These are phyloP conservation scores for Speoplatyrhinus poulsoni DNA, from an alignment of 2,113 vertebrate species.

Conservation along the genomic window DNA sequence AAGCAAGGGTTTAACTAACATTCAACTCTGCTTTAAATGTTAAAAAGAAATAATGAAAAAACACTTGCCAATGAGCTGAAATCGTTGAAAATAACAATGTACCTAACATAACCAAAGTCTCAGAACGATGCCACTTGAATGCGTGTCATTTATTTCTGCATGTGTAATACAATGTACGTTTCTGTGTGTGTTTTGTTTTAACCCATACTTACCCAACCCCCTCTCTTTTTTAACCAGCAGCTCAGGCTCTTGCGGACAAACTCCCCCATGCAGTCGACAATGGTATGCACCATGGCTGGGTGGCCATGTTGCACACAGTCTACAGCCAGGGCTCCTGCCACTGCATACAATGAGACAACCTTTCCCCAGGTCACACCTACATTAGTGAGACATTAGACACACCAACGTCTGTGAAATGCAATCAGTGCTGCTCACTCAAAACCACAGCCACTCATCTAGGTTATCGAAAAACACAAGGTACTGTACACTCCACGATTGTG, in stretches of 20 bases:
- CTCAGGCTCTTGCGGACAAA: slow-evolving; percentile 92
- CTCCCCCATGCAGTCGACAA: slow-evolving; percentile 95
- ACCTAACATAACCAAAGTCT: too few species aligned
- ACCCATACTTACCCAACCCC: slow-evolving; percentile 89
- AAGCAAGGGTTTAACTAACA: not conserved
- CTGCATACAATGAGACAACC: slow-evolving; percentile 91
- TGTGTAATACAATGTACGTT: not conserved
- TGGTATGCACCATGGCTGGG: slow-evolving; percentile 89
- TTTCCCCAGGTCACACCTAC: slow-evolving; percentile 96
- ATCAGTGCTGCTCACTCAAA: not conserved
- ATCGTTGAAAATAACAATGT: not conserved
- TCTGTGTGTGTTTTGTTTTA: not conserved
- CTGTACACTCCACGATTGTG: too few species aligned
- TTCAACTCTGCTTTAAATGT: not conserved
- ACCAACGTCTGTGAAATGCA: not conserved
- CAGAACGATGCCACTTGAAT: not conserved
- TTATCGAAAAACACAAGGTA: not conserved
- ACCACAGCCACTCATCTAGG: too few species aligned
- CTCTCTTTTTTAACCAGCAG: slow-evolving; percentile 86
- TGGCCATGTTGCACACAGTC: slow-evolving; percentile 92
- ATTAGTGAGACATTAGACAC: slow-evolving; percentile 13
- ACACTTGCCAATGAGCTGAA: not conserved
- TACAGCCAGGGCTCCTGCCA: slow-evolving; percentile 89
- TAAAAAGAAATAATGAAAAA: too few species aligned
- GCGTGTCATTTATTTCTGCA: not conserved